phyloP scores from a whole-genome alignment of 2,888 invertebrate genomes.

The Rosalia funebris region DNA sequence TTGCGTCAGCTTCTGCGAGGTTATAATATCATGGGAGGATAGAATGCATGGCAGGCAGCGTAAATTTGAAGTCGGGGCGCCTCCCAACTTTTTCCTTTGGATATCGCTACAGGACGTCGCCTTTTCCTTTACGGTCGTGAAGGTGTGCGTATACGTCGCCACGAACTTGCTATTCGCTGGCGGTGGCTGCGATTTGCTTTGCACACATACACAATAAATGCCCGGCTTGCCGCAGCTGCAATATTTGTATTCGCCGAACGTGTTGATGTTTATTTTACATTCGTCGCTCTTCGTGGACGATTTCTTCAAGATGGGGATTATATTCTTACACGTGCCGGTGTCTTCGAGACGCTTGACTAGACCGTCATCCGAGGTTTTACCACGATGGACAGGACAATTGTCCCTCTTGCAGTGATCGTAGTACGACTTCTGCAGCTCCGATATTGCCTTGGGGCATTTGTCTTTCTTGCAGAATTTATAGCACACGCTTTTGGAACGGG shows the following conservation, averaged over 20 bases:
- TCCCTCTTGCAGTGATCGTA: background rate
- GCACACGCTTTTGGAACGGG: background rate
- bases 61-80: background rate
- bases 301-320: background rate
- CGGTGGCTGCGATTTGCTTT: background rate
- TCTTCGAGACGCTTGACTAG: background rate
- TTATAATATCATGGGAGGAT: background rate
- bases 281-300: background rate
- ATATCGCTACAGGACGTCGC: background rate
- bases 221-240: constrained; percentile 4
- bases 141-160: background rate
- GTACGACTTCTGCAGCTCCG: background rate
- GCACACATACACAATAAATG: constrained; percentile 1
- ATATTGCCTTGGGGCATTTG: background rate
- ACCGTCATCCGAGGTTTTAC: background rate
- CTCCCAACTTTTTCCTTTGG: background rate
- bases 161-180: constrained; percentile 1
- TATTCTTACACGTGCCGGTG: background rate
- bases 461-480: constrained; percentile 12
- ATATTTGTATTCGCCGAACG: background rate
- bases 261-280: background rate
- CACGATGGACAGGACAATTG: background rate
- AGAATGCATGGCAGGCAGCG: background rate
- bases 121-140: background rate
- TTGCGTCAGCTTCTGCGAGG: background rate